phyloP scores from a whole-genome alignment of 1,140 invertebrate genomes.

The Steinernema feltiae region DNA sequence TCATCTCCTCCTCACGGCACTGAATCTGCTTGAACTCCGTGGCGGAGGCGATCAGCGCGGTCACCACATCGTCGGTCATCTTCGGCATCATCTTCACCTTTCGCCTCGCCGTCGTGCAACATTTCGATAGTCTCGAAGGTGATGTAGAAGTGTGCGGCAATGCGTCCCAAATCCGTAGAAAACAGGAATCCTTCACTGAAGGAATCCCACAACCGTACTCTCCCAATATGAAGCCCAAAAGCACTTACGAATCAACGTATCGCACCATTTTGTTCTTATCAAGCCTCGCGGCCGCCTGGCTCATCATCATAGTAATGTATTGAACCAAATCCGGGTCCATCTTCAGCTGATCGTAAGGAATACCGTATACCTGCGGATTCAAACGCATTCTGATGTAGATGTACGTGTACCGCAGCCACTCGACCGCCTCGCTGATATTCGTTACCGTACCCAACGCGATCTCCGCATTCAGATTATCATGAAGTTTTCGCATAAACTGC shows the following conservation, averaged over 20 bases:
- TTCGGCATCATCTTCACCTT: slow-evolving; percentile 58
- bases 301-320: slow-evolving; percentile 72
- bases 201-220: slow-evolving; percentile 61
- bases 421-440: slow-evolving; percentile 87
- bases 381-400: slow-evolving; percentile 84
- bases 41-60: slow-evolving; percentile 79
- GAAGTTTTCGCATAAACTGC: slow-evolving; percentile 81
- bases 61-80: slow-evolving; percentile 79
- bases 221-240: no score
- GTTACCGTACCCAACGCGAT: slow-evolving; percentile 77
- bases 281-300: slow-evolving; percentile 71
- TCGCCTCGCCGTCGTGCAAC: slow-evolving; percentile 67
- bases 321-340: slow-evolving; percentile 72
- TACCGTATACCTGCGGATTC: slow-evolving; percentile 85
- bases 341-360: slow-evolving; percentile 67
- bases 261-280: slow-evolving; percentile 91
- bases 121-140: slow-evolving; percentile 90
- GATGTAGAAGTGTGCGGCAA: slow-evolving; percentile 94
- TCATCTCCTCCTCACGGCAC: slow-evolving; percentile 87
- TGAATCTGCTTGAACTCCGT: slow-evolving; percentile 85
- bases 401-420: slow-evolving; percentile 97
- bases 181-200: slow-evolving; percentile 61
- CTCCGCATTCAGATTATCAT: slow-evolving; percentile 97
- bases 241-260: slow-evolving; percentile 66
- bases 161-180: slow-evolving; percentile 79